Conservation (phyloP, 2,888 invertebrate species). For the Ochropacha duplaris region DNA sequence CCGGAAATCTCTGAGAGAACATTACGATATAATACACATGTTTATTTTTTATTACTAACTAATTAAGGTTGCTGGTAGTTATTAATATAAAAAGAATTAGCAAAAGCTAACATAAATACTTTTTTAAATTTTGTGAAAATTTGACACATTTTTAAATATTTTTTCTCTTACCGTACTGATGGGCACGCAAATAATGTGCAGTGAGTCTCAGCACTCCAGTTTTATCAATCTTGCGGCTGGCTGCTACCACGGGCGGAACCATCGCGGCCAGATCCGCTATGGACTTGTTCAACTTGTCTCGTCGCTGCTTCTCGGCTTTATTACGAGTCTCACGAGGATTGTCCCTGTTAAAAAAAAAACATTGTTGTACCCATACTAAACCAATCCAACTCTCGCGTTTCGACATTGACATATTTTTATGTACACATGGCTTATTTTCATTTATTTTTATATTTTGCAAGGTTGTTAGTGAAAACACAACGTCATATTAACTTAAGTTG, state of each 20-base stretch:
- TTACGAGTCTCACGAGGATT: slow-evolving; percentile 89
- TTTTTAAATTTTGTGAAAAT: slow-evolving; percentile 8
- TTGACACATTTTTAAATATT: background rate
- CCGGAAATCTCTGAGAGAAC: too few species aligned
- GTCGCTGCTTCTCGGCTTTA: slow-evolving; percentile 93
- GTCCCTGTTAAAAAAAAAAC: slow-evolving; percentile 41
- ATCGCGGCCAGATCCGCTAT: slow-evolving; percentile 91
- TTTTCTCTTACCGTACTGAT: slow-evolving; percentile 81
- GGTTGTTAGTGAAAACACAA: too few species aligned
- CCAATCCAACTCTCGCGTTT: too few species aligned
- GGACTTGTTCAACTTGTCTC: slow-evolving; percentile 93
- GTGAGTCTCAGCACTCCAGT: slow-evolving; percentile 94
- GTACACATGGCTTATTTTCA: too few species aligned
- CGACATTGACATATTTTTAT: too few species aligned
- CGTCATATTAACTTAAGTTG: too few species aligned
- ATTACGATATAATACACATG: too few species aligned
- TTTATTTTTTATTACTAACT: too few species aligned
- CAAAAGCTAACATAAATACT: too few species aligned
- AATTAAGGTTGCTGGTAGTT: too few species aligned
- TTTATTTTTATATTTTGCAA: too few species aligned
- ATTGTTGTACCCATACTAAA: background rate
- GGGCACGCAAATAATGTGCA: slow-evolving; percentile 91
- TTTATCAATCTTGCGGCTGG: slow-evolving; percentile 92
- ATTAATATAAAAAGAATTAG: too few species aligned
- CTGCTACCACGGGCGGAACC: slow-evolving; percentile 90